Evolutionary conservation across 2,797 vertebrate genomes (phyloP).

Genomic region (Graptemys geographica): DNA sequence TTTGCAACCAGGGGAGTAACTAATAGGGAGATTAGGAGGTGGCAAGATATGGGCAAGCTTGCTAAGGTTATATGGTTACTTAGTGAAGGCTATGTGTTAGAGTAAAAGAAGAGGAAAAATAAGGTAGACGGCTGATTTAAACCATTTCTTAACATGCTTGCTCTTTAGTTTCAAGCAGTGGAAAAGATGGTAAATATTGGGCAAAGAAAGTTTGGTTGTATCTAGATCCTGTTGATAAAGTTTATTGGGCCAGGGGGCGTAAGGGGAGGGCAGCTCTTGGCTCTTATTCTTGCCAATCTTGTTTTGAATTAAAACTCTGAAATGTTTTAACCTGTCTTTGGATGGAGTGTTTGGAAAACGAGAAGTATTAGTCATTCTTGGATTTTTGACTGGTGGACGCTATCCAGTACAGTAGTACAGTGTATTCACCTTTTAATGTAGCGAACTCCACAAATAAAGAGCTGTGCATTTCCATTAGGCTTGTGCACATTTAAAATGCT

Average conservation of each 20-base stretch:
- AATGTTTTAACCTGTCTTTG: background rate
- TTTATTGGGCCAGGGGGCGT: background rate
- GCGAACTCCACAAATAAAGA: fast-evolving
- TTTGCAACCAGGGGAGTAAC: background rate
- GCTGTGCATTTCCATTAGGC: background rate
- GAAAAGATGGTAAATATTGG: background rate
- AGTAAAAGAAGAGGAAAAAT: background rate
- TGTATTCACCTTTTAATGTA: background rate
- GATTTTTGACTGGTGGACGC: background rate
- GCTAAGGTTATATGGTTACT: background rate
- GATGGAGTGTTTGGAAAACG: background rate
- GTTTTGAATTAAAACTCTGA: background rate
- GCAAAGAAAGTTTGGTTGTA: background rate
- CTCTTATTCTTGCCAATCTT: background rate
- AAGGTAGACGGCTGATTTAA: background rate
- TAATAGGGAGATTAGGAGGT: background rate
- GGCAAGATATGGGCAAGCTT: background rate
- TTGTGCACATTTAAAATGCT: background rate
- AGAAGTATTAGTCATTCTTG: background rate
- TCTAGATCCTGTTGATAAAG: background rate
- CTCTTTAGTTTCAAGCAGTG: background rate
- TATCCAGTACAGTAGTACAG: background rate
- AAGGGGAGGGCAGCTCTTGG: background rate
- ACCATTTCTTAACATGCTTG: background rate
- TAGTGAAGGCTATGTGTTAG: background rate